Evolutionary conservation across 1,140 invertebrate genomes (phyloP), one percentile per base, ranked within the genome.

Genomic region (Heliconius hermathena): DNA sequence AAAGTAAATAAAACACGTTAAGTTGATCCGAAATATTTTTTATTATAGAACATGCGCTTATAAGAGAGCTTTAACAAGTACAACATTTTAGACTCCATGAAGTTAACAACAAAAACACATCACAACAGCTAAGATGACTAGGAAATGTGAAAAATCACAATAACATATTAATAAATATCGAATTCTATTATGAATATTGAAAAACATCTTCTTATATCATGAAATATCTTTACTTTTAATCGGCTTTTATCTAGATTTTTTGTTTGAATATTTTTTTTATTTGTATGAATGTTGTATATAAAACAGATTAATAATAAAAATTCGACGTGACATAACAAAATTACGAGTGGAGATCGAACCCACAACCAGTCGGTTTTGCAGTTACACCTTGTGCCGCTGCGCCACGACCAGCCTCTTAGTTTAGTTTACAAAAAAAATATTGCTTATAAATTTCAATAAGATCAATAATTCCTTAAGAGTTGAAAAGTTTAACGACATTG

Each of bases 41-140:
- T 87, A 90, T 88, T 91, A 85, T 82, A 87, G 81, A 85, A 88
- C 85, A 89, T 88, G 87, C 66, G 73, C 83, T 87, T 85, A 91
- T 85, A 87, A 88, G 85, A 86, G 83, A 85, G 85, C 74, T 84
- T 84, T 88, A 91, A 90, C 88, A 89, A 85, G 84, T 88, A 85
- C 82, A 91, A 88, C 84, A 86, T 84, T 86, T 84, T 88, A 89
- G 82, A 88, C 81, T 88, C 73, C 84, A 83, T 84, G 60, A 66
- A 66, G 60, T 66, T 83, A 87, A 83, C 84, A 81, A 89, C 86
- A 85, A 80, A 88, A 88, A 74, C 83, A 90, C 87, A 74, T 82
- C 81, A 90, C 86, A 87, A 88, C 86, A 90, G 83, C 83, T 80
- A 90, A 83, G 76, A 77, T 85, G 83, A 90, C 82, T 86, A 88